Base-by-base conservation (phyloP, 2,888 invertebrate species). In the Lobophora halterata region DNA sequence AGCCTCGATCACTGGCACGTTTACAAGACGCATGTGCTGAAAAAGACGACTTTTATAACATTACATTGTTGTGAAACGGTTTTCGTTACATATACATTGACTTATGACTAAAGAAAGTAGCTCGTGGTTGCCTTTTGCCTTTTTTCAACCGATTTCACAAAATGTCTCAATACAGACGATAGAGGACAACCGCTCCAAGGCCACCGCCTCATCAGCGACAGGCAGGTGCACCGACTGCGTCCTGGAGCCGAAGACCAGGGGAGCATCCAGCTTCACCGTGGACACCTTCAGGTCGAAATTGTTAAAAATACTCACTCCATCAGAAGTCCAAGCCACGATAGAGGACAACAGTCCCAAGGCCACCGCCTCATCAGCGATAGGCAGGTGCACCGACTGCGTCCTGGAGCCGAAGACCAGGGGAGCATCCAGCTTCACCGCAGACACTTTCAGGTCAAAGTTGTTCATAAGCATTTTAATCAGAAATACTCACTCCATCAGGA, bases 241-340 rank as follows among this genome's bases (percentile, higher is more conserved):
- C 10, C 62, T 55, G 0, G 72, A 56, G 3, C 63, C 65, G 38
- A 73, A 79, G 20, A 49, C 55, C 25, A 86, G 32, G 0, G 71
- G 67, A 0, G 40, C 17, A 1, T 59, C 57, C 11, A 85, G 36
- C 50, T 85, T 85, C 0, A 71, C 47, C 0, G 70, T 78, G 0
- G 81, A 69, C 9, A 85, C 76, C 49, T 75, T 76, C 7, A 75
- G 46, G 35, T 83, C 86, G 43, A 79, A 83, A 58, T 86, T 82
- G 58, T 81, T 85, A 40, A 79, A 8, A 25, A 9, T 18, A 40
- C 70, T 68, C 46, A 86, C 86, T 32, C 78, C 79, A 52, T 55
- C 65, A 27, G 86, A 85, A 7, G 85, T 86, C 86, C 86, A 86
- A 2, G 85, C 86, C 3, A 83, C 34, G 27, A 85, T 68, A 0